Conservation (phyloP, 2,888 invertebrate genomes). For the Drosophila peninsularis region DNA sequence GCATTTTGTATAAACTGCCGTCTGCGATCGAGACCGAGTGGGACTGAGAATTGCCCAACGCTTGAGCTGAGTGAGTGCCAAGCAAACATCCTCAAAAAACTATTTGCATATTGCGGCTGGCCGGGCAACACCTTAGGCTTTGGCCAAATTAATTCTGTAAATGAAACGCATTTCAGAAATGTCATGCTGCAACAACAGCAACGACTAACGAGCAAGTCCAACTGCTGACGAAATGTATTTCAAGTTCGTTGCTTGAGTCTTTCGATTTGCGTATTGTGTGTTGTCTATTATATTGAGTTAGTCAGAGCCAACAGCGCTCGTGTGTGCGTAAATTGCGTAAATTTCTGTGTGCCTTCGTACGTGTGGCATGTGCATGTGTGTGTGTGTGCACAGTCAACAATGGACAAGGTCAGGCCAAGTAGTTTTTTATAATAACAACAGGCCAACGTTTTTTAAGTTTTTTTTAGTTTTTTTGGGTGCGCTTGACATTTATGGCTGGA, state of each 20-base stretch:
- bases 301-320: slow-evolving; percentile 59
- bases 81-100: slow-evolving; percentile 51
- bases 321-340: slow-evolving; percentile 65
- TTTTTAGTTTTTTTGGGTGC: slow-evolving; percentile 44
- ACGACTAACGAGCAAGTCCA: slow-evolving; percentile 24
- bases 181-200: slow-evolving; percentile 52
- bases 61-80: slow-evolving; percentile 26
- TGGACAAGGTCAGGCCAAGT: slow-evolving; percentile 75
- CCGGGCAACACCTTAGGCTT: slow-evolving; percentile 13
- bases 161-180: slow-evolving; percentile 53
- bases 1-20: slow-evolving; percentile 64
- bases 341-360: slow-evolving; percentile 43
- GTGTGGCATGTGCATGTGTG: slow-evolving; percentile 12
- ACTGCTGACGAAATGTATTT: slow-evolving; percentile 68
- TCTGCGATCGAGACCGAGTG: neutral
- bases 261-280: slow-evolving; percentile 65
- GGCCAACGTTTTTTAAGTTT: slow-evolving; percentile 40
- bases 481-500: slow-evolving; percentile 65
- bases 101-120: slow-evolving; percentile 55
- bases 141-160: slow-evolving; percentile 59
- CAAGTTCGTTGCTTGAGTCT: slow-evolving; percentile 78
- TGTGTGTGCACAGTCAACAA: slow-evolving; percentile 68
- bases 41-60: slow-evolving; percentile 46
- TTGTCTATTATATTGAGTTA: slow-evolving; percentile 54
- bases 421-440: slow-evolving; percentile 74